Evolutionary conservation across 2,113 vertebrate species (phyloP).

Genomic region (Brachypteracias leptosomus): DNA sequence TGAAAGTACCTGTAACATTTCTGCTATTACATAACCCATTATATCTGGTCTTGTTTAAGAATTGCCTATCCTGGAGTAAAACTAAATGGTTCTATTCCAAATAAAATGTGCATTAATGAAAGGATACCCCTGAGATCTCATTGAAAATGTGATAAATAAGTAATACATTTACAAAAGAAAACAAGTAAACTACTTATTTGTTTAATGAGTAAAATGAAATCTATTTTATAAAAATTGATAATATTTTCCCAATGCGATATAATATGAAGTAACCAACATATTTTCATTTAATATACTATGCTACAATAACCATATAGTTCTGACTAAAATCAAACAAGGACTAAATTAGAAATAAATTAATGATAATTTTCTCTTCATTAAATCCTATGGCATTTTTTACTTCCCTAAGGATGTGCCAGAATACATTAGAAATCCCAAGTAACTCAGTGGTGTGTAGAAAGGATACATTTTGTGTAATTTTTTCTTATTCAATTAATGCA

Average conservation of each 20-base stretch:
- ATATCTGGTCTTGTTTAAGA: not conserved
- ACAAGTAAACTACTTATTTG: not conserved
- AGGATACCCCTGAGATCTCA: not conserved
- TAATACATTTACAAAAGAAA: not conserved
- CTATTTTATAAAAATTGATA: not conserved
- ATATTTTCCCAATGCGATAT: not conserved
- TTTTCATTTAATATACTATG: not conserved
- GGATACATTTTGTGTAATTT: not conserved
- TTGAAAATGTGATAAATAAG: not conserved
- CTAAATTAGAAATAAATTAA: not conserved
- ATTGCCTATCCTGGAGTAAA: not conserved
- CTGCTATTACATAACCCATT: not conserved
- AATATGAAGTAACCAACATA: not conserved
- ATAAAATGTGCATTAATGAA: not conserved
- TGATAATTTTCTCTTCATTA: not conserved
- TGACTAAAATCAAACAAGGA: constrained; percentile 15
- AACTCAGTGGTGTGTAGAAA: not conserved
- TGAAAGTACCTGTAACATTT: not conserved
- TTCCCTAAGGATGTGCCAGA: not conserved
- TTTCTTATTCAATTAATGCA: not conserved
- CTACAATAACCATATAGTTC: not conserved
- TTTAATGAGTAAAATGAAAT: not conserved
- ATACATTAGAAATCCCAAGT: not conserved
- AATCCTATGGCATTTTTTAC: not conserved
- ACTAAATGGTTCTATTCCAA: not conserved